Conservation (phyloP, 2,113 vertebrate genomes). For the Natator depressus region DNA sequence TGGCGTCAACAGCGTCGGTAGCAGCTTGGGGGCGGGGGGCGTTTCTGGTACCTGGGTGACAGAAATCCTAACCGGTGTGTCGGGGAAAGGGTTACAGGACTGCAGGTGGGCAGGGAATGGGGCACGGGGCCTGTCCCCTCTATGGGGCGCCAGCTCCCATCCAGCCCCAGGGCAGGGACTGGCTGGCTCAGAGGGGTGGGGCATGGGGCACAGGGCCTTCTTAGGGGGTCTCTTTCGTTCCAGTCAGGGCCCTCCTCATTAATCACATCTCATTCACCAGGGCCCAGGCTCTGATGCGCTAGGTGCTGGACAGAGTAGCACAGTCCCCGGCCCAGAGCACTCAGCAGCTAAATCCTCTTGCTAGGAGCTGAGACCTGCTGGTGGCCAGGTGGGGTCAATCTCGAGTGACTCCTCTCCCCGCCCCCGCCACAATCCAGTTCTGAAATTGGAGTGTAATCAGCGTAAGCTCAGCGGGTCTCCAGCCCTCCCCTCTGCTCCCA, state of each 20-base stretch:
- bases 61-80: too few species aligned
- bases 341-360: neutral
- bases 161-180: neutral
- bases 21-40: neutral
- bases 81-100: too few species aligned
- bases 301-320: neutral
- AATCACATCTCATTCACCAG: neutral
- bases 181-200: neutral
- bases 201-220: neutral
- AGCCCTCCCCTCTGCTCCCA: neutral
- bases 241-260: neutral
- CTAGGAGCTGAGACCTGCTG: neutral
- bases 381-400: too few species aligned
- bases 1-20: too few species aligned
- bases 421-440: too few species aligned
- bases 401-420: too few species aligned
- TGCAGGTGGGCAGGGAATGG: too few species aligned
- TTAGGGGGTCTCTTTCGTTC: neutral
- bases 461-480: neutral
- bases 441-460: too few species aligned
- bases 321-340: rapidly evolving
- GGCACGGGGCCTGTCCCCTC: neutral
- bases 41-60: too few species aligned
- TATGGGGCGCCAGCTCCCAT: too few species aligned
- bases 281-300: neutral